A percentile compares a stretch with the other conserved stretches of the same genome.
phyloP scores from a whole-genome alignment of 1,140 invertebrate genomes.

The Homarus americanus region DNA sequence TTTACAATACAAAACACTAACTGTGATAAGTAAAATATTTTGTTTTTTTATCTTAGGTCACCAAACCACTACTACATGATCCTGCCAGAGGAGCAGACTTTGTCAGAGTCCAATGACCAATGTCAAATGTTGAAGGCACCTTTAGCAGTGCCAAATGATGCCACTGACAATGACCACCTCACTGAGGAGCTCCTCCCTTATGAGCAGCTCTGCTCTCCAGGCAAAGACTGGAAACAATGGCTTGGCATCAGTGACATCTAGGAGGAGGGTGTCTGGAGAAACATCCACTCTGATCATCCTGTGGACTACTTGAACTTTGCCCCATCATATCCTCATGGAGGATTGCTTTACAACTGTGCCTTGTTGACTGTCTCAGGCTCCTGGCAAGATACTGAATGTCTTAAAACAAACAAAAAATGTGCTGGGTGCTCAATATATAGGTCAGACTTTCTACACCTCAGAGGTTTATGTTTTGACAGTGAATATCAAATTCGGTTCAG shows the following conservation, averaged over 20 bases:
- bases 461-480: slow-evolving; percentile 3
- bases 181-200: slow-evolving; percentile 14
- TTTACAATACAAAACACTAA: no score
- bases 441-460: neutral
- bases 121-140: slow-evolving; percentile 10
- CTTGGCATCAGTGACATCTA: slow-evolving; percentile 4
- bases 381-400: no score
- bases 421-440: neutral
- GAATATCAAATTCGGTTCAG: neutral
- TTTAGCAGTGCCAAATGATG: neutral
- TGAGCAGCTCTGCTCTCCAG: slow-evolving; percentile 20
- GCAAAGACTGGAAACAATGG: slow-evolving; percentile 30
- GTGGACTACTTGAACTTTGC: no score
- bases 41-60: no score
- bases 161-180: neutral
- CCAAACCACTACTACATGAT: neutral
- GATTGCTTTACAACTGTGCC: no score
- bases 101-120: neutral
- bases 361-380: no score
- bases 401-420: no score
- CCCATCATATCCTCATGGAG: no score
- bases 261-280: slow-evolving; percentile 1
- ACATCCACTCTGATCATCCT: neutral
- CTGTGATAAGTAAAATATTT: no score
- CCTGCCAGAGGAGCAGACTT: slow-evolving; percentile 8